Percentiles rank a stretch among this genome's conserved stretches.
Evolutionary conservation across 1,140 invertebrate genomes (phyloP).

Genomic region (Drosophila pandora): DNA sequence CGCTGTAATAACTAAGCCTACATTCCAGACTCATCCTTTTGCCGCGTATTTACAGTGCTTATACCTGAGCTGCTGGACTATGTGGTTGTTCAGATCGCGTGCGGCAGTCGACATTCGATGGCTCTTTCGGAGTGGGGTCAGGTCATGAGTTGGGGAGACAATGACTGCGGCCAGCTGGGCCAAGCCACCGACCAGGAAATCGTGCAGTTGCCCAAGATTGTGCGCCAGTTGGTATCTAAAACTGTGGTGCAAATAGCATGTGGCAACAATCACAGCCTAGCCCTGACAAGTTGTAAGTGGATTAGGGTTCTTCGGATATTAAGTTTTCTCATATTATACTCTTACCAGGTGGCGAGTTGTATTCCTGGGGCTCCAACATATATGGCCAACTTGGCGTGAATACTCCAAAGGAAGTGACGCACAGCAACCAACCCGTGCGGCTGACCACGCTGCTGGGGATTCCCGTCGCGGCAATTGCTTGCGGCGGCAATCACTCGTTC

Average conservation of each 20-base stretch:
- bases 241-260: slow-evolving; percentile 93
- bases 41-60: slow-evolving; percentile 84
- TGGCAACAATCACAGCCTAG: slow-evolving; percentile 93
- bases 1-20: background rate
- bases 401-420: slow-evolving; percentile 75
- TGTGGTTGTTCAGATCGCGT: slow-evolving; percentile 88
- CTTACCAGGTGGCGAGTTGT: slow-evolving; percentile 91
- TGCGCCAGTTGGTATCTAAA: slow-evolving; percentile 89
- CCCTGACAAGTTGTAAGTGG: slow-evolving; percentile 92
- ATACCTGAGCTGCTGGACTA: slow-evolving; percentile 89
- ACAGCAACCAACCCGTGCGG: slow-evolving; percentile 86
- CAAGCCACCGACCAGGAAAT: slow-evolving; percentile 84
- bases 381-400: slow-evolving; percentile 94
- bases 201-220: slow-evolving; percentile 88
- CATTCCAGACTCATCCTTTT: slow-evolving; percentile 5
- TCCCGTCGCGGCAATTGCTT: slow-evolving; percentile 92
- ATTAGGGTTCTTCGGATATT: background rate
- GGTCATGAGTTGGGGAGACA: slow-evolving; percentile 94
- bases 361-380: slow-evolving; percentile 94
- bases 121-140: slow-evolving; percentile 95
- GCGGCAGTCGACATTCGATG: slow-evolving; percentile 92
- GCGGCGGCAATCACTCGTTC: slow-evolving; percentile 93
- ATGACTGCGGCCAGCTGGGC: slow-evolving; percentile 93
- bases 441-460: slow-evolving; percentile 90
- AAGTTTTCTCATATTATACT: slow-evolving; percentile 1